phyloP scores from a whole-genome alignment of 2,888 invertebrate genomes.

The Trichogramma evanescens region DNA sequence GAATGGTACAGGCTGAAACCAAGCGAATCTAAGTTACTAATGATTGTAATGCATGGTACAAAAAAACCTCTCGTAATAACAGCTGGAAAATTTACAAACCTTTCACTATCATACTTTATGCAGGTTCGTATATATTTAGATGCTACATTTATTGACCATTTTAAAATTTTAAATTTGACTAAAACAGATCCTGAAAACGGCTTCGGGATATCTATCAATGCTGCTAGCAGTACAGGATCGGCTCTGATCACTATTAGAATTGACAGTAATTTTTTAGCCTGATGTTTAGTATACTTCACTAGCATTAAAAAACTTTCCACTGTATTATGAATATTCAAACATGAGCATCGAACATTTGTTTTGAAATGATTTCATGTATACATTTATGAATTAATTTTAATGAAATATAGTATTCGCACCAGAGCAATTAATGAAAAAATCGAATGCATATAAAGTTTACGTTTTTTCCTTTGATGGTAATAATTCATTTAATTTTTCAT shows the following conservation, averaged over 20 bases:
- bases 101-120: constrained; percentile 32
- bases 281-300: too few relatives aligned
- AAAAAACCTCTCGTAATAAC: constrained; percentile 29
- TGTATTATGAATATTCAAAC: too few relatives aligned
- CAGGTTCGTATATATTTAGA: constrained; percentile 20
- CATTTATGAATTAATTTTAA: too few relatives aligned
- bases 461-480: too few relatives aligned
- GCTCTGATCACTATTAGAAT: not conserved
- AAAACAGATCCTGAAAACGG: constrained; percentile 8
- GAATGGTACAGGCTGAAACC: constrained; percentile 27
- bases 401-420: too few relatives aligned
- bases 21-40: constrained; percentile 22
- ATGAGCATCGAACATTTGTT: too few relatives aligned
- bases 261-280: not conserved
- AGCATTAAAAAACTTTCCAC: too few relatives aligned
- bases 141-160: not conserved
- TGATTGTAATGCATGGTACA: constrained; percentile 26
- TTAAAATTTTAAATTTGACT: not conserved
- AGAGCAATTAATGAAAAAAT: too few relatives aligned
- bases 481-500: too few relatives aligned
- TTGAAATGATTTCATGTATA: too few relatives aligned
- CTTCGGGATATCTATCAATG: constrained; percentile 6
- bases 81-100: constrained; percentile 33
- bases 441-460: too few relatives aligned
- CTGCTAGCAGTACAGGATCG: not conserved